Evolutionary conservation across 2,113 vertebrate species (phyloP).

Genomic region (Amazona guildingii): DNA sequence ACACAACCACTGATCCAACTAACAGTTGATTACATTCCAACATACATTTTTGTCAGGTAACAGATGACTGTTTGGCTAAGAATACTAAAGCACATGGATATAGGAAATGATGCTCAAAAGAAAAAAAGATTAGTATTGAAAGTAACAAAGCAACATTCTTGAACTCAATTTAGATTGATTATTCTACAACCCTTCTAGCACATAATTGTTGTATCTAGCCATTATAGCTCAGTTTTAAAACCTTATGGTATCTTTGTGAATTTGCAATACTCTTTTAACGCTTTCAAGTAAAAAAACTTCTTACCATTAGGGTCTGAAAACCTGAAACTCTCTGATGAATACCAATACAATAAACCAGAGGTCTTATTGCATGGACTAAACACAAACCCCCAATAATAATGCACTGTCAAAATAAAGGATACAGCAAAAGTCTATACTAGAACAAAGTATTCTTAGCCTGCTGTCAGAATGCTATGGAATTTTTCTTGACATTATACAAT

Average conservation of each 20-base stretch:
- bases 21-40: not conserved
- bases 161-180: not conserved
- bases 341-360: not conserved
- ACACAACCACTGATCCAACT: not conserved
- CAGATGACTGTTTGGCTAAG: not conserved
- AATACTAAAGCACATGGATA: not conserved
- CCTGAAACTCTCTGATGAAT: not conserved
- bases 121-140: not conserved
- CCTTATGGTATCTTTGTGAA: not conserved
- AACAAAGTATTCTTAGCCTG: not conserved
- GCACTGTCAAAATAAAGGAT: not conserved
- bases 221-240: not conserved
- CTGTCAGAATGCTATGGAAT: not conserved
- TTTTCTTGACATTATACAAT: slow-evolving; percentile 1
- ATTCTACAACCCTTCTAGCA: not conserved
- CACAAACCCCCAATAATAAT: not conserved
- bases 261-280: not conserved
- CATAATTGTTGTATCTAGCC: not conserved
- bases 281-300: not conserved
- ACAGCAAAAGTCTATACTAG: not conserved
- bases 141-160: not conserved
- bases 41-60: not conserved
- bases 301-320: not conserved
- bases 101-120: not conserved
- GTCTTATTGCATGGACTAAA: not conserved